A percentile compares a stretch with the other conserved stretches of the same genome.
phyloP scores from a whole-genome alignment of 37 sponge, comb jelly and placozoan genomes.

The Mnemiopsis leidyi region DNA sequence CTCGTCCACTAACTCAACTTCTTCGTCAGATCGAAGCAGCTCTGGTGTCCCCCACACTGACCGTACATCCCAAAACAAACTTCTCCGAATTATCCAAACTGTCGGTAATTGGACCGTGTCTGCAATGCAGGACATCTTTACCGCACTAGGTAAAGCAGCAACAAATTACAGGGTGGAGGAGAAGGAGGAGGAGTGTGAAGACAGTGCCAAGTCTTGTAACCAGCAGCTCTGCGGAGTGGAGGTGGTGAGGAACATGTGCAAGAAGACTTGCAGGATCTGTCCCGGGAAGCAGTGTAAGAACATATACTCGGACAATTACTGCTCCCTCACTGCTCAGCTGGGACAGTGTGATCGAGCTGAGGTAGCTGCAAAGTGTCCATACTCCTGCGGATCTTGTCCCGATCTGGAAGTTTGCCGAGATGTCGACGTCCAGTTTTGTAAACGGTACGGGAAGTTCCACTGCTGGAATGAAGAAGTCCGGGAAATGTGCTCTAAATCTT shows the following conservation, averaged over 20 bases:
- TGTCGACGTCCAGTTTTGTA: constrained; percentile 8
- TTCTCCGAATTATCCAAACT: background rate
- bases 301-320: constrained; percentile 18
- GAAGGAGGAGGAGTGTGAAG: background rate
- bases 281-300: background rate
- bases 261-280: constrained; percentile 33
- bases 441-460: background rate
- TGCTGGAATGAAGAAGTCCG: constrained; percentile 45
- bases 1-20: background rate
- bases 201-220: background rate
- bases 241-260: constrained; percentile 43
- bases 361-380: background rate
- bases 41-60: background rate
- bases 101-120: background rate
- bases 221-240: background rate
- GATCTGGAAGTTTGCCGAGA: background rate
- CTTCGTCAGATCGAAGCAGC: background rate
- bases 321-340: background rate
- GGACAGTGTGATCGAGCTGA: background rate
- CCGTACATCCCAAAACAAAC: background rate
- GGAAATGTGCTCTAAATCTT: background rate
- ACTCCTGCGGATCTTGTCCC: background rate
- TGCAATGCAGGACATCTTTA: background rate
- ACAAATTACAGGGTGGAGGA: background rate
- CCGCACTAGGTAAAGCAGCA: background rate